These are phyloP conservation scores for Acanthococcus lagerstroemiae DNA, from an alignment of 2,888 invertebrate species.

Conservation along the genomic window DNA sequence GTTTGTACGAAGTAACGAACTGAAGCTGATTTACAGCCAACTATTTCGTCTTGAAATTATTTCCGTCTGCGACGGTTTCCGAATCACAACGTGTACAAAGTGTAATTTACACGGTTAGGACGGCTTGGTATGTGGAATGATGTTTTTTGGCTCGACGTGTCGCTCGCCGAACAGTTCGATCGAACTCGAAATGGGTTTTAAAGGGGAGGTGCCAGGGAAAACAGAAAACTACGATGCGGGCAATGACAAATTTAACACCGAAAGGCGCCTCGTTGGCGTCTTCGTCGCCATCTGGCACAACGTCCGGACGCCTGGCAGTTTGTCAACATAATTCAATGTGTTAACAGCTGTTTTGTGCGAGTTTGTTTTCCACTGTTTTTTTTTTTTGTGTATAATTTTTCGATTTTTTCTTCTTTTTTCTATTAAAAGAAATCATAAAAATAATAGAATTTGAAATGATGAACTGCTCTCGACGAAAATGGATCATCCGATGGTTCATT, in stretches of 20 bases:
- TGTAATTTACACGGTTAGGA: conserved; percentile 10
- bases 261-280: conserved; percentile 30
- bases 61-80: conserved; percentile 10
- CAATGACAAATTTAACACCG: conserved; percentile 29
- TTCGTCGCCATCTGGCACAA: conserved; percentile 28
- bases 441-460: no score
- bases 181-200: conserved; percentile 7
- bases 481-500: no score
- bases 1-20: no score
- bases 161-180: not conserved
- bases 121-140: not conserved
- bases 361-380: conserved; percentile 17
- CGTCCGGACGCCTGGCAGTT: conserved; percentile 29
- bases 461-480: no score
- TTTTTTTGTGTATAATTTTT: no score
- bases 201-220: conserved; percentile 13
- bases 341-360: conserved; percentile 28
- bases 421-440: no score
- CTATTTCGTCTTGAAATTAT: conserved; percentile 16
- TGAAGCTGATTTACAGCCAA: conserved; percentile 22
- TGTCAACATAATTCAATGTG: conserved; percentile 29
- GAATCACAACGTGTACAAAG: not conserved
- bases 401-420: no score
- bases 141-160: conserved; percentile 21
- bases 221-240: conserved; percentile 18